phyloP scores from a whole-genome alignment of 2,113 vertebrate genomes.

The Xenopus borealis region DNA sequence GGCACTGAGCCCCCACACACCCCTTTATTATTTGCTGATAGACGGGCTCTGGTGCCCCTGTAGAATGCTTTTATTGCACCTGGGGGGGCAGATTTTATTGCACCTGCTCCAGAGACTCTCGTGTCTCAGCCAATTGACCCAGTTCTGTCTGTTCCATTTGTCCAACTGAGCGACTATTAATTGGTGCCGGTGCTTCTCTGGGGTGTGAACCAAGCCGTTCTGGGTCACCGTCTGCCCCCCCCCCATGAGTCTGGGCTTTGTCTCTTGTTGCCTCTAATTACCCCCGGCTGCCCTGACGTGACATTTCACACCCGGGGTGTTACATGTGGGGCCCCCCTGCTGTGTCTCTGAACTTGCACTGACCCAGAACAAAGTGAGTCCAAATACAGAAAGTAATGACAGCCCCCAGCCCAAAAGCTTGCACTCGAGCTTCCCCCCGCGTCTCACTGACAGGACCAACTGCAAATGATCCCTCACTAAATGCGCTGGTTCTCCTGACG shows the following conservation, averaged over 20 bases:
- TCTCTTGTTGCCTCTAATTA: slow-evolving; percentile 57
- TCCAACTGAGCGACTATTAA: too few relatives aligned
- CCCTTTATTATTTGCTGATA: too few relatives aligned
- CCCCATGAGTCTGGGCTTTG: slow-evolving; percentile 18
- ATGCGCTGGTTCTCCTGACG: slow-evolving; percentile 53
- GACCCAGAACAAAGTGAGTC: slow-evolving; percentile 52
- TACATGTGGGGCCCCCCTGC: slow-evolving; percentile 32
- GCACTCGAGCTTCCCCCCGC: slow-evolving; percentile 19
- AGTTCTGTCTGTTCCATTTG: too few relatives aligned
- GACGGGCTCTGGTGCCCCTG: too few relatives aligned
- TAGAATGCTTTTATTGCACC: too few relatives aligned
- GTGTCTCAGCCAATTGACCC: too few relatives aligned
- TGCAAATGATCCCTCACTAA: slow-evolving; percentile 55
- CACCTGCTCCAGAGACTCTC: too few relatives aligned
- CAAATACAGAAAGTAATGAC: background rate
- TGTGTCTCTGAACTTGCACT: slow-evolving; percentile 56
- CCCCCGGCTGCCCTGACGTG: slow-evolving; percentile 52
- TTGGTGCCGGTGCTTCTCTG: slow-evolving; percentile 7
- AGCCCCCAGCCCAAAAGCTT: background rate
- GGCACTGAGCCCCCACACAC: too few relatives aligned
- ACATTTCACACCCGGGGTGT: slow-evolving; percentile 60
- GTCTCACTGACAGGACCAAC: slow-evolving; percentile 30
- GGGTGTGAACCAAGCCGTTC: slow-evolving; percentile 20
- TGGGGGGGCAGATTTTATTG: too few relatives aligned
- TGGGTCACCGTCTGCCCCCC: slow-evolving; percentile 22